Evolutionary conservation across 1,140 invertebrate species (phyloP).

Genomic region (Zaprionus vittiger): DNA sequence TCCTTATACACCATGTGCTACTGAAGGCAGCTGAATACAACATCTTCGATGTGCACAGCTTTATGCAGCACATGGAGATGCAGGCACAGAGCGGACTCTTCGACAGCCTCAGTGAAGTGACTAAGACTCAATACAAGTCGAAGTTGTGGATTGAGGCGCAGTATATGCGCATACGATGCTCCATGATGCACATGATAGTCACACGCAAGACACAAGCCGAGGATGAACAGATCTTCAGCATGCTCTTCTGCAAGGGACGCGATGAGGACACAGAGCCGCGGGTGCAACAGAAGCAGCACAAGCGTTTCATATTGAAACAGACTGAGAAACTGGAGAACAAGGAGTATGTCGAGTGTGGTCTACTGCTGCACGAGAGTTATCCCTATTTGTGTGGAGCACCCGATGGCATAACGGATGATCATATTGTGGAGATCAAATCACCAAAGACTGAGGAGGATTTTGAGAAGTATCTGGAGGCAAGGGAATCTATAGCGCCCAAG

Average conservation of each 20-base stretch:
- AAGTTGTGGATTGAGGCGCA: constrained; percentile 76
- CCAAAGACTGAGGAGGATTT: constrained; percentile 83
- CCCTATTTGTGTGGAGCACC: constrained; percentile 84
- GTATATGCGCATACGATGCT: constrained; percentile 80
- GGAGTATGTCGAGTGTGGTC: constrained; percentile 76
- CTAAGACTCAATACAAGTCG: constrained; percentile 71
- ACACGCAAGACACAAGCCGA: constrained; percentile 62
- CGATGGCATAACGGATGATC: constrained; percentile 84
- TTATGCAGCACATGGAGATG: constrained; percentile 69
- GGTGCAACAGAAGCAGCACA: constrained; percentile 77
- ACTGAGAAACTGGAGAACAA: constrained; percentile 82
- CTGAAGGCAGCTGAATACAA: constrained; percentile 58
- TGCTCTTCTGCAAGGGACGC: constrained; percentile 77
- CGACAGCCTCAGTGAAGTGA: constrained; percentile 62
- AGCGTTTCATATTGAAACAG: constrained; percentile 82
- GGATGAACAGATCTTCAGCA: constrained; percentile 71
- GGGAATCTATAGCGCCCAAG: constrained; percentile 80
- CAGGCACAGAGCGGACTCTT: constrained; percentile 68
- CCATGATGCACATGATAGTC: constrained; percentile 73
- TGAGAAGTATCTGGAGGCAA: constrained; percentile 75
- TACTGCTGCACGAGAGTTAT: constrained; percentile 71
- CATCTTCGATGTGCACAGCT: constrained; percentile 58
- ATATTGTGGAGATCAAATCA: constrained; percentile 85
- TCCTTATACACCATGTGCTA: constrained; percentile 74
- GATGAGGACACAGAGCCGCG: constrained; percentile 64